A percentile compares a stretch with the other conserved stretches of the same genome.
phyloP scores from a whole-genome alignment of 2,113 vertebrate genomes.

The Antigone vipio region DNA sequence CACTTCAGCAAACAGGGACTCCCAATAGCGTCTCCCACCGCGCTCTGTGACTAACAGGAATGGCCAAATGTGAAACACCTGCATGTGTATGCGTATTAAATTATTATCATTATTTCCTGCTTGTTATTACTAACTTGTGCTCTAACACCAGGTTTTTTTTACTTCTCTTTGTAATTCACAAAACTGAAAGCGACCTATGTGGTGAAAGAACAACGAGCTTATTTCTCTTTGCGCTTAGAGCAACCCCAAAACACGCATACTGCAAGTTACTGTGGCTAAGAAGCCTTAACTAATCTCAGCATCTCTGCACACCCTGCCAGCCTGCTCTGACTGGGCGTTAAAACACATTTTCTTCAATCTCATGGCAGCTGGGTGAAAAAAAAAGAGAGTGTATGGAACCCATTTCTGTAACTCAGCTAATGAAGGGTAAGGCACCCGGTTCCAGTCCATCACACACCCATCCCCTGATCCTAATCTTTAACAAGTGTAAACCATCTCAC shows the following conservation, averaged over 20 bases:
- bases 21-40: background rate
- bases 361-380: background rate
- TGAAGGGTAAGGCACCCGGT: fast-evolving
- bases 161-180: background rate
- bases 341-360: background rate
- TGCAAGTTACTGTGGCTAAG: background rate
- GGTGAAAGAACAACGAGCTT: background rate
- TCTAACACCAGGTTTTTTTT: background rate
- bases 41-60: background rate
- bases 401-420: background rate
- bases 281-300: background rate
- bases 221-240: background rate
- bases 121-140: constrained; percentile 7
- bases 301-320: constrained; percentile 3
- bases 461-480: background rate
- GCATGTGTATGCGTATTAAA: background rate
- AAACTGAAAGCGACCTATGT: background rate
- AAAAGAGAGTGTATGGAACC: background rate
- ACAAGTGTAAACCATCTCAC: fast-evolving
- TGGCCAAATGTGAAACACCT: constrained; percentile 34
- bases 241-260: background rate
- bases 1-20: background rate
- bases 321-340: background rate
- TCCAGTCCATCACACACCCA: fast-evolving
- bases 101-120: constrained; percentile 54